Evolutionary conservation across 2,888 invertebrate species (phyloP), one percentile per base, ranked within the genome.

Genomic region (Xestia c-nigrum): DNA sequence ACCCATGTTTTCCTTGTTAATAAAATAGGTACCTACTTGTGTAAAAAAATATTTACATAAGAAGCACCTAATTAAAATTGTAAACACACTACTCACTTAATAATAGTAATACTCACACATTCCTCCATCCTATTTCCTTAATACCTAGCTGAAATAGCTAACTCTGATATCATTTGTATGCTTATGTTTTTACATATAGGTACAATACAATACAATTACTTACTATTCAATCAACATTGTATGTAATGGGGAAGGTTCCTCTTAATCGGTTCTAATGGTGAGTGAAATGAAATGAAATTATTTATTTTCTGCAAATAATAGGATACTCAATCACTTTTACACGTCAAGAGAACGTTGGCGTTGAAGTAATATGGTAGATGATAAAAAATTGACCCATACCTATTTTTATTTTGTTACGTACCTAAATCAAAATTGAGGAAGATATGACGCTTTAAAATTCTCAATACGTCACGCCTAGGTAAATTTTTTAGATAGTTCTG

Each of bases 41-140:
- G 0, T 81, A 38, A 68, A 83, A 59, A 16, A 66, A 16, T 40
- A 21, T 70, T 43, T 10, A 38, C 47, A 47, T 70, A 65, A 40
- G 70, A 83, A 78, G 31, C 21, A 65, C 10, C 14, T 72, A 72
- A 80, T 72, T 72, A 84, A 79, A 57, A 68, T 84, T 47, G n/a
- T 78, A 47, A 73, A 57, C 16, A 43, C 19, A 52, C n/a, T 47
- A 59, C 24, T 82, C 16, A 68, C 16, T 65, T 76, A n/a, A 47
- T 61, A 68, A 24, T 81, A 9, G n/a, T 72, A 57, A 47, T 64
- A 52, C 47, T 78, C 16, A 40, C 24, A 57, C 24, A 68, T 67
- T 74, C 75, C 52, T 67, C 50, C 43, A 69, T 69, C 43, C 43
- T 63, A 80, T 84, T 81, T 80, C 84, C 80, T 80, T 14, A 84